These are phyloP conservation scores for Geotrypetes seraphini DNA, from an alignment of 2,797 vertebrate genomes.

Conservation along the genomic window DNA sequence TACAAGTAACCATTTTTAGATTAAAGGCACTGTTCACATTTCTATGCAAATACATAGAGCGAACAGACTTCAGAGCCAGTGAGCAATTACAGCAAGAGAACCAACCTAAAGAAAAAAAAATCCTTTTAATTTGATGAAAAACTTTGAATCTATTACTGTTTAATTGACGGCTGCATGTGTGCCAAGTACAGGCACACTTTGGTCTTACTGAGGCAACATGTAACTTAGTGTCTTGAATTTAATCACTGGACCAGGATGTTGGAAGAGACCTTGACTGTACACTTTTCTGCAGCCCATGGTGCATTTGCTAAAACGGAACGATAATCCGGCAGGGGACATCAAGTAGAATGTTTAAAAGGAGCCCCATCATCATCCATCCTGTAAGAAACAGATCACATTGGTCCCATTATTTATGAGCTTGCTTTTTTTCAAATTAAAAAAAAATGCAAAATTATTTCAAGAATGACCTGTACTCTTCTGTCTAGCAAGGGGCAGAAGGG, in stretches of 20 bases:
- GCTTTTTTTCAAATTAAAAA: no score
- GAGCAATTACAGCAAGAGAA: no score
- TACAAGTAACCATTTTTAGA: not conserved
- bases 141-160: no score
- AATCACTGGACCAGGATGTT: not conserved
- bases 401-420: not conserved
- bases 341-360: conserved; percentile 4
- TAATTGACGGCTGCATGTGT: no score
- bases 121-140: no score
- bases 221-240: not conserved
- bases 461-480: no score
- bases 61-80: not conserved
- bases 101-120: no score
- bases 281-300: not conserved
- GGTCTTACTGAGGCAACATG: not conserved
- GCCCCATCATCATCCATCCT: conserved; percentile 12
- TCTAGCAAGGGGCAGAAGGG: no score
- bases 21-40: not conserved
- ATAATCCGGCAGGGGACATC: conserved; percentile 3
- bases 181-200: no score
- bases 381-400: conserved; percentile 13
- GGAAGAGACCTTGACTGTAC: not conserved
- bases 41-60: not conserved
- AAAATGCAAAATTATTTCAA: no score
- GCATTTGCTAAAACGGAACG: not conserved